Base-by-base conservation (phyloP, 2,888 invertebrate genomes). In the Drosophila yooni region DNA sequence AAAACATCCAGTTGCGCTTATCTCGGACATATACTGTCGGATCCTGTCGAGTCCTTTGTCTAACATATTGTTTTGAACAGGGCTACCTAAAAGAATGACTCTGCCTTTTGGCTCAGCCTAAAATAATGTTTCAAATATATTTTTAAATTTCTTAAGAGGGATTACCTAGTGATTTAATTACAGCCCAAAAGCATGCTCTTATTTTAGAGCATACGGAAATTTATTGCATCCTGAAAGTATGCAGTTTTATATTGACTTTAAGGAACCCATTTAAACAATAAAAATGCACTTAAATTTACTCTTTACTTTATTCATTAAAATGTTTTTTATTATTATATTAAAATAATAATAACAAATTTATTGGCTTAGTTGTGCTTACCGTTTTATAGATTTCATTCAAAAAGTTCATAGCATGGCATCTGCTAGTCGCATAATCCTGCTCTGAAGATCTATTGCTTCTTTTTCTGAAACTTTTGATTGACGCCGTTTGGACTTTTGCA, bases 401-500 rank as follows among this genome's bases (percentile, higher is more conserved):
- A 21, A 46, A 21, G 46, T 15, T 25, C 46, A 43, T 21, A 43
- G n/a, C 36, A 67, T 46, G 54, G 70, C 43, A 72, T 27, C 50
- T 33, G 43, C 36, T 34, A 4, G 71, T 50, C 67, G 25, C n/a
- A 13, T 18, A 40, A 18, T 6, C 18, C n/a, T 15, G 38, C n/a
- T 21, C 27, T n/a, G 6, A 0, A 21, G 31, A 25, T 5, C 15
- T 43, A 48, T 51, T 48, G 7, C n/a, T 43, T 58, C 29, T 70
- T 81, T 65, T 61, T 40, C 50, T 34, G 29, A 43, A 60, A 46
- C 71, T 63, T 78, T 87, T 91, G 91, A 91, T 91, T 91, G 91
- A 91, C 89, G 88, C 78, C 70, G 81, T 84, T 91, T 88, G 87
- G 85, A 87, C 89, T 78, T 78, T 83, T 79, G 52, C 81, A 88